Conservation (phyloP, 2,797 vertebrate genomes). For the Brotula barbata region DNA sequence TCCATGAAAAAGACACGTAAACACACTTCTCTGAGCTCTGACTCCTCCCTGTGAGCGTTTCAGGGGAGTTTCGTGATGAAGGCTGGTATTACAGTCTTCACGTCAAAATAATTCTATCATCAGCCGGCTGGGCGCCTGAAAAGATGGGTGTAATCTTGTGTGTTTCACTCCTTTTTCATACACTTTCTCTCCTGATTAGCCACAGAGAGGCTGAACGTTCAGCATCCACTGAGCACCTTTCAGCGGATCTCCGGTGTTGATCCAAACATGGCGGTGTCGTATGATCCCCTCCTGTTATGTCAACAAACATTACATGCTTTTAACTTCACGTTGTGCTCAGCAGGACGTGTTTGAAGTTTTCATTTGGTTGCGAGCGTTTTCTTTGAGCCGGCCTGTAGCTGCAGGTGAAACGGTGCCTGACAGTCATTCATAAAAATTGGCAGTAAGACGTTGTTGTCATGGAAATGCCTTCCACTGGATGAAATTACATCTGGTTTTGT, state of each 20-base stretch:
- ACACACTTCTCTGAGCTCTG: no score
- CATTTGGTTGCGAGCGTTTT: slow-evolving; percentile 17
- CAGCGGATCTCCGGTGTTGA: slow-evolving; percentile 68
- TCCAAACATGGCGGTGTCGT: slow-evolving; percentile 50
- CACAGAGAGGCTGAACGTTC: slow-evolving; percentile 53
- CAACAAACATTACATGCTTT: slow-evolving; percentile 48
- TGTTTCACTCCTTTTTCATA: slow-evolving; percentile 43
- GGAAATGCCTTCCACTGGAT: no score
- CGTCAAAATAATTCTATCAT: slow-evolving; percentile 24
- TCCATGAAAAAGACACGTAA: no score
- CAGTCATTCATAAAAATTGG: no score
- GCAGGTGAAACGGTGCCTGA: no score
- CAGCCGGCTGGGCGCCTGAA: slow-evolving; percentile 10
- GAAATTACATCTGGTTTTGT: no score
- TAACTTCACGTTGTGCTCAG: slow-evolving; percentile 45
- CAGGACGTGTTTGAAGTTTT: slow-evolving; percentile 4
- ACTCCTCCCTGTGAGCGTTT: slow-evolving; percentile 21
- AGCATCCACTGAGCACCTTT: slow-evolving; percentile 41
- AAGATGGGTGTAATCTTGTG: slow-evolving; percentile 50
- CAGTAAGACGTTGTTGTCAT: no score
- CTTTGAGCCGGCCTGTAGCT: slow-evolving; percentile 1
- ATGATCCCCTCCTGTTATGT: slow-evolving; percentile 56
- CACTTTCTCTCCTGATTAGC: slow-evolving; percentile 52
- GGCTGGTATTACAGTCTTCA: slow-evolving; percentile 20
- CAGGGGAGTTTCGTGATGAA: slow-evolving; percentile 9